Percentiles rank a stretch among this genome's conserved stretches.
phyloP scores from a whole-genome alignment of 2,113 vertebrate species.

The Pipa parva region DNA sequence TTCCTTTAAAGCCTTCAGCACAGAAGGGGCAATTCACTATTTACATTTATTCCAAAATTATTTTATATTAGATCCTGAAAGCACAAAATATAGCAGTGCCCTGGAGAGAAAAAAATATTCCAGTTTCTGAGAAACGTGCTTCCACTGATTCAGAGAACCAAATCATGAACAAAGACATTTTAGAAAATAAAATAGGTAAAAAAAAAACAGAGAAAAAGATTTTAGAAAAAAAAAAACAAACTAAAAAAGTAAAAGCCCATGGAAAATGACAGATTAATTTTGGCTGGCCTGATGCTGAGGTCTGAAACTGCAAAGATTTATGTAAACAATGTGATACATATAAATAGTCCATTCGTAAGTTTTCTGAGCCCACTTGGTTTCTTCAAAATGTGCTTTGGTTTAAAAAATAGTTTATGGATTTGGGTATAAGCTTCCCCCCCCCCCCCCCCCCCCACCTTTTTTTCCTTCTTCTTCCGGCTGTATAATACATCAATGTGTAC shows the following conservation, averaged over 20 bases:
- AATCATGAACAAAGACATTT: too few species aligned
- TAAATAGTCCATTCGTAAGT: constrained; percentile 71
- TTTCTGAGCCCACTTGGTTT: constrained; percentile 90
- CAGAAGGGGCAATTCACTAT: not conserved
- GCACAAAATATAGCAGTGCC: not conserved
- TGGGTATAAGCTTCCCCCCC: constrained; percentile 92
- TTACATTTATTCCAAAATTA: too few species aligned
- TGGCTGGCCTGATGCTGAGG: constrained; percentile 88
- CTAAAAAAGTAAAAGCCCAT: constrained; percentile 53
- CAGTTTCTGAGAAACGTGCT: not conserved
- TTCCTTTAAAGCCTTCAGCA: not conserved
- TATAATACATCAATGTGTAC: constrained; percentile 77
- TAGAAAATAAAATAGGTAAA: not conserved
- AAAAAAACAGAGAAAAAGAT: not conserved
- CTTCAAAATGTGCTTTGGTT: constrained; percentile 99
- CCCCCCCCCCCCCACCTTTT: constrained; percentile 69
- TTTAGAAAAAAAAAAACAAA: not conserved
- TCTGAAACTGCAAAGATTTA: constrained; percentile 97
- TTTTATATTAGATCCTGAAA: too few species aligned
- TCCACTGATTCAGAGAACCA: too few species aligned
- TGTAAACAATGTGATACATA: constrained; percentile 99
- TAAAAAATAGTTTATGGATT: constrained; percentile 99
- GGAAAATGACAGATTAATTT: constrained; percentile 71
- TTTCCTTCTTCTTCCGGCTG: constrained; percentile 56
- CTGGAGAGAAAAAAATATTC: not conserved